A percentile compares a stretch with the other conserved stretches of the same genome.
These are phyloP conservation scores for Rachycentron canadum DNA, from an alignment of 2,797 vertebrate genomes.

Conservation along the genomic window DNA sequence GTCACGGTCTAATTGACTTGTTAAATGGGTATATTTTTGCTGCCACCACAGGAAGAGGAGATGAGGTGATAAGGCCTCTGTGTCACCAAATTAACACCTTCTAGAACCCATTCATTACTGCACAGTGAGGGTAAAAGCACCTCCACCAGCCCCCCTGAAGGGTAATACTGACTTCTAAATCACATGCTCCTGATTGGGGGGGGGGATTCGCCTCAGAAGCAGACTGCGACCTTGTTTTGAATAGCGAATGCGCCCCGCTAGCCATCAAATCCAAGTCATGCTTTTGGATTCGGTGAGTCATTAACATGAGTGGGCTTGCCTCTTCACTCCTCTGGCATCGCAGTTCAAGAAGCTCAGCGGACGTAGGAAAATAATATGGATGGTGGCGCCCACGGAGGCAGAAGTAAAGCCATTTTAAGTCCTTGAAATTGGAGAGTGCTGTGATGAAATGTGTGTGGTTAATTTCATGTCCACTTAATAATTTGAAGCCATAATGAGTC, in stretches of 20 bases:
- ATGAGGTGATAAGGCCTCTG: constrained; percentile 54
- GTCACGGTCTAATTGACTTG: constrained; percentile 33
- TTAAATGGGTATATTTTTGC: constrained; percentile 39
- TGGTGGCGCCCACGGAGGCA: constrained; percentile 25
- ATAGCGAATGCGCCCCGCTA: constrained; percentile 53
- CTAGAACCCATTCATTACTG: constrained; percentile 69
- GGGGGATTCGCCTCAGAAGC: constrained; percentile 47
- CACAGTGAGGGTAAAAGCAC: constrained; percentile 27
- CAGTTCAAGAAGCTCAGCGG: constrained; percentile 52
- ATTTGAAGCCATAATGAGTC: constrained; percentile 35
- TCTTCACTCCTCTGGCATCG: constrained; percentile 38
- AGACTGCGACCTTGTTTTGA: constrained; percentile 72
- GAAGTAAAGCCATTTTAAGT: constrained; percentile 49
- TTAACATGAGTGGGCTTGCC: constrained; percentile 50
- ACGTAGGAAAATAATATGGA: constrained; percentile 44
- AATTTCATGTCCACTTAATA: constrained; percentile 51
- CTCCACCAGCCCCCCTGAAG: constrained; percentile 40
- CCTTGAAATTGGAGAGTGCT: constrained; percentile 13
- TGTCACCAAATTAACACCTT: constrained; percentile 58
- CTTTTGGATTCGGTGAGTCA: constrained; percentile 67
- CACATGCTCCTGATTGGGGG: constrained; percentile 56
- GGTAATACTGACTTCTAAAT: constrained; percentile 73
- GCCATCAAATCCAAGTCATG: constrained; percentile 61
- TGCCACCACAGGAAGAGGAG: constrained; percentile 28
- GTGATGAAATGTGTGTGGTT: constrained; percentile 4